phyloP scores from a whole-genome alignment of 2,113 vertebrate species.

The Hystrix brachyura region DNA sequence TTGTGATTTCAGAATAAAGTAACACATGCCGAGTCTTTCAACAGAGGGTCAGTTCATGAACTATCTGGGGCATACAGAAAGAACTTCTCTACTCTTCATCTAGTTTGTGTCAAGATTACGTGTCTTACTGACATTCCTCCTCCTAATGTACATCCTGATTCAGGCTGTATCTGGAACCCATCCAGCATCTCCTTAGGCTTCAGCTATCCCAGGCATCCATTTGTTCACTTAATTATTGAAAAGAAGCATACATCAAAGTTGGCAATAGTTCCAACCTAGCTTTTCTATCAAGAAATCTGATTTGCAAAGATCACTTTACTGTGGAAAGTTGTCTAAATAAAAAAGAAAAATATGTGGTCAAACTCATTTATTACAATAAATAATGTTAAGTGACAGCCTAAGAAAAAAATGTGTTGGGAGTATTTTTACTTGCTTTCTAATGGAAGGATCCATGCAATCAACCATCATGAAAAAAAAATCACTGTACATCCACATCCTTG shows the following conservation, averaged over 20 bases:
- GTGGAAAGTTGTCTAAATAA: constrained; percentile 25
- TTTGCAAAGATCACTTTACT: constrained; percentile 17
- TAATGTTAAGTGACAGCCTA: background rate
- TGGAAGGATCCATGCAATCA: background rate
- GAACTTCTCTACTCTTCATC: background rate
- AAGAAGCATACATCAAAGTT: background rate
- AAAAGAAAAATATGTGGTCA: constrained; percentile 26
- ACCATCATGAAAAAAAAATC: background rate
- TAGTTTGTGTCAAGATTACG: background rate
- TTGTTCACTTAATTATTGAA: background rate
- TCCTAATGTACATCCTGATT: background rate
- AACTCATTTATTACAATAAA: constrained; percentile 20
- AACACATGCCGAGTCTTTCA: background rate
- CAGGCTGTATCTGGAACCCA: background rate
- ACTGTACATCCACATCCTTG: background rate
- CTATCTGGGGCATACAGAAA: background rate
- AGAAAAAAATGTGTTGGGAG: background rate
- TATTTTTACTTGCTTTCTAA: background rate
- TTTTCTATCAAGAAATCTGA: constrained; percentile 27
- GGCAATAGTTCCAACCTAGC: background rate
- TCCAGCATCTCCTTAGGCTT: background rate
- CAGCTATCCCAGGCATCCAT: background rate
- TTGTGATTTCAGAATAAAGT: background rate
- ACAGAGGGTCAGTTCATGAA: constrained; percentile 12
- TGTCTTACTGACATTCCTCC: constrained; percentile 4